Conservation (phyloP, 2,113 vertebrate species). For the Rhea pennata region DNA sequence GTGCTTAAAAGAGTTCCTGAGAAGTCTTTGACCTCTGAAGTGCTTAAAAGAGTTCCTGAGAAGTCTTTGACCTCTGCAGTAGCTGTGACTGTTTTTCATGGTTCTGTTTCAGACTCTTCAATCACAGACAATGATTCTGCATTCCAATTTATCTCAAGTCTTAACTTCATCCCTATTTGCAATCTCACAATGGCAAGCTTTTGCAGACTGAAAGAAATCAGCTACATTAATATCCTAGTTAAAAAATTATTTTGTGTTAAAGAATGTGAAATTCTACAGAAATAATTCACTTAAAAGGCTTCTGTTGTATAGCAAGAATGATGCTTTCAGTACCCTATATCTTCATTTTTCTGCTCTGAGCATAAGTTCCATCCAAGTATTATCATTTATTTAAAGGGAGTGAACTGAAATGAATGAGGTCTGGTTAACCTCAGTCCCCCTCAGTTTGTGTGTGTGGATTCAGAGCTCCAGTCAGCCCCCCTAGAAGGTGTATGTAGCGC, state of each 20-base stretch:
- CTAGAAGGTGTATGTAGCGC: neutral
- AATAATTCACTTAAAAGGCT: neutral
- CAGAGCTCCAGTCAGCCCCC: neutral
- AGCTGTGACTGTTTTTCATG: neutral
- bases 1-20: neutral
- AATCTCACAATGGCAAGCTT: neutral
- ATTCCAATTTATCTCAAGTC: neutral
- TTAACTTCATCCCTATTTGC: neutral
- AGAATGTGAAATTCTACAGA: neutral
- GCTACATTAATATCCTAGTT: neutral
- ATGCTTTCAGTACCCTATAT: neutral
- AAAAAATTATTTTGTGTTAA: neutral
- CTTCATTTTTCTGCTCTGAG: neutral
- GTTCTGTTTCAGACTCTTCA: neutral
- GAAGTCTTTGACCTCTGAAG: neutral
- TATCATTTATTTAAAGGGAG: neutral
- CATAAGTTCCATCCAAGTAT: neutral
- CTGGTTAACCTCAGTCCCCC: neutral
- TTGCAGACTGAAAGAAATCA: neutral
- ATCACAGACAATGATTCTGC: neutral
- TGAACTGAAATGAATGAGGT: neutral
- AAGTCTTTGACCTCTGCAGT: neutral
- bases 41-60: neutral
- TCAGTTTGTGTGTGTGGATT: neutral
- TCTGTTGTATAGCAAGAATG: neutral